Percentiles rank a stretch among this genome's conserved stretches.
Conservation (phyloP, 2,113 vertebrate genomes). For the Lycocorax pyrrhopterus region DNA sequence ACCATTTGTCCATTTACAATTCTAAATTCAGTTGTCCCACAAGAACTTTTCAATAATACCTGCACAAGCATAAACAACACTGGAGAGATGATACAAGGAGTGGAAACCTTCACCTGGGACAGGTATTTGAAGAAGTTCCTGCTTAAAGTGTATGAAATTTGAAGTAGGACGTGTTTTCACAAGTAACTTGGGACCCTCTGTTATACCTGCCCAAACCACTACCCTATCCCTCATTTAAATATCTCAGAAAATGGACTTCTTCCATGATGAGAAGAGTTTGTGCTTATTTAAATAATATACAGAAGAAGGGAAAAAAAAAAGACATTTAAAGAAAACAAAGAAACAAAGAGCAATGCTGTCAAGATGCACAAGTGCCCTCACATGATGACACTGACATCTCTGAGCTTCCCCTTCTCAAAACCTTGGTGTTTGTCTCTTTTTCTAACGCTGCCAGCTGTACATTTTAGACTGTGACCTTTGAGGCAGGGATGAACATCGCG, state of each 20-base stretch:
- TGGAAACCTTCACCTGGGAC: neutral
- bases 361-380: neutral
- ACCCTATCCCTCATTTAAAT: neutral
- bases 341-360: neutral
- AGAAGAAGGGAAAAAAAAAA: neutral
- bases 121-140: neutral
- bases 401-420: neutral
- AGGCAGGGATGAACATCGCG: accelerated
- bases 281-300: neutral
- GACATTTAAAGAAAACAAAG: neutral
- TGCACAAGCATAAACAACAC: neutral
- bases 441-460: neutral
- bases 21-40: neutral
- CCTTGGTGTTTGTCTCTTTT: neutral
- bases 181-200: neutral
- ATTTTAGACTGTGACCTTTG: neutral
- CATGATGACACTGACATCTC: neutral
- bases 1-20: neutral
- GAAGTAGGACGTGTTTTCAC: neutral
- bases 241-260: neutral
- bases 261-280: neutral
- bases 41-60: neutral
- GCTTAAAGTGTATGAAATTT: neutral
- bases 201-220: neutral
- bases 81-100: neutral